Evolutionary conservation across 1,140 invertebrate species (phyloP).

Genomic region (Drosophila saltans): DNA sequence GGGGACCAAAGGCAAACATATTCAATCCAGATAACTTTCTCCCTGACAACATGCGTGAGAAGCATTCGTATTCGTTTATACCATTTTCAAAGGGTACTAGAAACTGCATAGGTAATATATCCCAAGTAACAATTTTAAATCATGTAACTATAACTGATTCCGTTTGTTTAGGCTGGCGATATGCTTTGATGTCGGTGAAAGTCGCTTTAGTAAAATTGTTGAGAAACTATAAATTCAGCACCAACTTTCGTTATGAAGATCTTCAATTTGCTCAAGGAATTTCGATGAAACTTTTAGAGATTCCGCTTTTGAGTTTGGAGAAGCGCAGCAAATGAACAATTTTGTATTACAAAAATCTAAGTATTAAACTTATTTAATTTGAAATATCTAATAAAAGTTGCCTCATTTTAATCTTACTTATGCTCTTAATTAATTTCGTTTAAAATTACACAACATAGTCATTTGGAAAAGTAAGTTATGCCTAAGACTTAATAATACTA

Average conservation of each 20-base stretch:
- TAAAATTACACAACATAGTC: too few relatives aligned
- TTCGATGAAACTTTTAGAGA: slow-evolving; percentile 33
- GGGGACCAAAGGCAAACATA: slow-evolving; percentile 60
- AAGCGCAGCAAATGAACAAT: not conserved
- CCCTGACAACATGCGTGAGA: slow-evolving; percentile 47
- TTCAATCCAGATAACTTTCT: slow-evolving; percentile 80
- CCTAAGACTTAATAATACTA: too few relatives aligned
- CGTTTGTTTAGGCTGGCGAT: slow-evolving; percentile 56
- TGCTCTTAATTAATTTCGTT: too few relatives aligned
- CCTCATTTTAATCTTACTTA: too few relatives aligned
- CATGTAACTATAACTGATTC: not conserved
- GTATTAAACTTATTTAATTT: not conserved
- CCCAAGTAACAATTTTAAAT: slow-evolving; percentile 13
- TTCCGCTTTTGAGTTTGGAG: not conserved
- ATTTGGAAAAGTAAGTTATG: too few relatives aligned
- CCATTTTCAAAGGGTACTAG: slow-evolving; percentile 73
- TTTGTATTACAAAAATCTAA: too few relatives aligned
- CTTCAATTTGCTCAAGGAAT: slow-evolving; percentile 51
- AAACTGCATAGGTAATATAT: slow-evolving; percentile 66
- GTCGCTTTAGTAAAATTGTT: slow-evolving; percentile 58
- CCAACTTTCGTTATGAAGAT: slow-evolving; percentile 24
- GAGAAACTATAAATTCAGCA: slow-evolving; percentile 53
- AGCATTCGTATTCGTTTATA: slow-evolving; percentile 67
- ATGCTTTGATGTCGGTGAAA: slow-evolving; percentile 49
- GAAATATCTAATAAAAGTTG: too few relatives aligned